Conservation (phyloP, 2,797 vertebrate genomes). For the Anguilla megastoma region DNA sequence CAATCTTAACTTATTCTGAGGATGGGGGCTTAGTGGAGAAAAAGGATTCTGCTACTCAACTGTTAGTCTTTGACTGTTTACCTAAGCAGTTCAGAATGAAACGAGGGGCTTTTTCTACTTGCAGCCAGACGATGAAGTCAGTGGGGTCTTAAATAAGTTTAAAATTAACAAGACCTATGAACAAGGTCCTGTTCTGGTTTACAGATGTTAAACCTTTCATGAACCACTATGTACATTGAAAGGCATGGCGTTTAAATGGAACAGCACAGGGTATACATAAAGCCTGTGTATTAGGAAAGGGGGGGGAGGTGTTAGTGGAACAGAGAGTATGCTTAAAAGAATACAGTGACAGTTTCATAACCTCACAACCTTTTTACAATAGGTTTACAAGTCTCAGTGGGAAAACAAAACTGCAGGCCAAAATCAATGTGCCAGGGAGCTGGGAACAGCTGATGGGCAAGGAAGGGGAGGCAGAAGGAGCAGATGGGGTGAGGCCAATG, state of each 20-base stretch:
- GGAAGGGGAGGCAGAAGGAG: background rate
- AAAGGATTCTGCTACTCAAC: background rate
- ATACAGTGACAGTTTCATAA: background rate
- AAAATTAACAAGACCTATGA: background rate
- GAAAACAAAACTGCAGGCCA: background rate
- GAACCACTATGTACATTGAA: background rate
- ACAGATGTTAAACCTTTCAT: background rate
- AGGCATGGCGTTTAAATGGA: background rate
- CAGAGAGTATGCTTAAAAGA: background rate
- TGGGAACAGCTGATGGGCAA: background rate
- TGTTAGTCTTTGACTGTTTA: background rate
- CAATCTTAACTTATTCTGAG: background rate
- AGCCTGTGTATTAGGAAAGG: background rate
- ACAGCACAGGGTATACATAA: background rate
- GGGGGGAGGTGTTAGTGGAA: background rate
- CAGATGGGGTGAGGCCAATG: background rate
- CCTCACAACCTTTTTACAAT: background rate
- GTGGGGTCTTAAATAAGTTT: background rate
- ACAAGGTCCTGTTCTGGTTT: background rate
- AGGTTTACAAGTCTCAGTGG: constrained; percentile 16
- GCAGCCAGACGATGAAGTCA: background rate
- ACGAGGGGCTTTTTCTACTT: background rate
- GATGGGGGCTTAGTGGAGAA: background rate
- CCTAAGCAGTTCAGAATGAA: background rate
- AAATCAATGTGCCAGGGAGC: constrained; percentile 8